phyloP scores from a whole-genome alignment of 92 coral and sea anemone genomes.

The Epizoanthus fatuus region DNA sequence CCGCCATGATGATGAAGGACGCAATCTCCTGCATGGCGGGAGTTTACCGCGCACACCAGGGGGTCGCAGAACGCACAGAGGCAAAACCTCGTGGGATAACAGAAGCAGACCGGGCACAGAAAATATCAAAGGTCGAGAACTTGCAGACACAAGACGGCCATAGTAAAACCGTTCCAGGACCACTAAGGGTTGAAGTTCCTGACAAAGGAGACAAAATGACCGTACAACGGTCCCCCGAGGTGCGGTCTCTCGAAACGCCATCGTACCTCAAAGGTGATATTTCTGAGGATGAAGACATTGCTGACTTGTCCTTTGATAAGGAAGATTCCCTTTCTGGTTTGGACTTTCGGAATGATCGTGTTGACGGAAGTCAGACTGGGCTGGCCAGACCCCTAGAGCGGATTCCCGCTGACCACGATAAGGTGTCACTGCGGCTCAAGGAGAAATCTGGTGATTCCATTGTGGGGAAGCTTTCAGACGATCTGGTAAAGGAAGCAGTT shows the following conservation, averaged over 20 bases:
- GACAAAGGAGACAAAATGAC: background rate
- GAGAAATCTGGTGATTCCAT: constrained; percentile 42
- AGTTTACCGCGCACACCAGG: constrained; percentile 68
- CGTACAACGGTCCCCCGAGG: background rate
- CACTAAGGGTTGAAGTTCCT: background rate
- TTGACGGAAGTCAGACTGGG: background rate
- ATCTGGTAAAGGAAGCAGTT: constrained; percentile 88
- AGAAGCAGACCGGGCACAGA: too few relatives aligned
- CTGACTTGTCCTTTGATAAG: constrained; percentile 35
- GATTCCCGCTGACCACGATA: constrained; percentile 46
- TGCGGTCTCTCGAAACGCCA: constrained; percentile 28
- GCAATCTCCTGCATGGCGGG: constrained; percentile 69
- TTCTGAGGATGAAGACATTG: constrained; percentile 67
- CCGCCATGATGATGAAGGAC: constrained; percentile 67
- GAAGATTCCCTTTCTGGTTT: constrained; percentile 60
- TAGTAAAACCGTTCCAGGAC: background rate
- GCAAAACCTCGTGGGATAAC: too few relatives aligned
- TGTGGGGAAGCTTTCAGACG: constrained; percentile 75
- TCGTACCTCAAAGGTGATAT: constrained; percentile 37
- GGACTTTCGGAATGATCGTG: constrained; percentile 51
- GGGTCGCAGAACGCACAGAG: constrained; percentile 11
- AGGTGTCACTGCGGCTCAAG: constrained; percentile 4
- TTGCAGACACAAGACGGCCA: background rate
- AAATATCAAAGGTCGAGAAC: background rate
- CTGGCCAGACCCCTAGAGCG: background rate